Evolutionary conservation across 2,888 invertebrate genomes (phyloP), one percentile per base, ranked within the genome.

Genomic region (Spialia ferax): DNA sequence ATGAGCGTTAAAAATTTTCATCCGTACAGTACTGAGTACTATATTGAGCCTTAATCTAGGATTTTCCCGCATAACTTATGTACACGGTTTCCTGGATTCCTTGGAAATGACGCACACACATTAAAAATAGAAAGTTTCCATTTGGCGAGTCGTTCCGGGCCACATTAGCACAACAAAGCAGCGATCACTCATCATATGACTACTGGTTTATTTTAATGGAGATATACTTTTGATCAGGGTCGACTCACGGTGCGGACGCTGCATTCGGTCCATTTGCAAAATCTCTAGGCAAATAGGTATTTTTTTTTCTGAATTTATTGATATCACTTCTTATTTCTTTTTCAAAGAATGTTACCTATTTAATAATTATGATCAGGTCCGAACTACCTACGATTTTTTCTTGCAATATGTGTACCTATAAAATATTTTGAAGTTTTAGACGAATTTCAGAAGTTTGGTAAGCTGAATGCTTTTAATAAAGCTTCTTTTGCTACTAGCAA

Each of bases 201-300:
- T 92, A 89, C 92, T 89, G 90, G 91, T 91, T 90, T 92, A 91
- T 91, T 93, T 92, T 92, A 93, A 93, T 93, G 92, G 93, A 90
- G 88, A 89, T 86, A 83, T 87, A 86, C 84, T 90, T 88, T 88
- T 88, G 86, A 87, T 83, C 82, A 56, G 26, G 18, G 11, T 20
- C 67, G 10, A 64, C 18, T 86, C 83, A 3, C 45, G 72, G 72
- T 85, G 56, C 64, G 61, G 81, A 70, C 1, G 13, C 6, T 7
- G 63, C 6, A 70, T 84, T 85, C 1, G 76, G 56, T n/a, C 42
- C 75, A 15, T 13, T 8, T 5, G 10, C 38, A n/a, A 45, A 48
- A 32, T 20, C n/a, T 1, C 1, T 23, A 23, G 13, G n/a, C 10
- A 20, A 22, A n/a, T n/a, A n/a, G n/a, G n/a, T n/a, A n/a, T n/a